Conservation (phyloP, 1,140 invertebrate species). For the Ostrea edulis region DNA sequence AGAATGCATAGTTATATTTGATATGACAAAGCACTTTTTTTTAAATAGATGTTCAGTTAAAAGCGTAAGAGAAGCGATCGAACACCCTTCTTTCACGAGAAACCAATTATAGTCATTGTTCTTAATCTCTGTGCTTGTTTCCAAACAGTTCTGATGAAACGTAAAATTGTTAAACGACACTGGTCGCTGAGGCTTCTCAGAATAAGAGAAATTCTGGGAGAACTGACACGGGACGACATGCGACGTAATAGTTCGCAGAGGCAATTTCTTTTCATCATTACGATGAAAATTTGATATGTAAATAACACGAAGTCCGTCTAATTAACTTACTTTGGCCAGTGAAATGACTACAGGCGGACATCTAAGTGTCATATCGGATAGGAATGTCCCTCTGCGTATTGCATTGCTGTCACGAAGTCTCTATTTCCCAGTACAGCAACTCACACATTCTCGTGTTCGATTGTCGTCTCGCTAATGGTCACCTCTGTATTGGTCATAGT, state of each 20-base stretch:
- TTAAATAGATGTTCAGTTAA: too few relatives aligned
- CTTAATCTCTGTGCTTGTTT: background rate
- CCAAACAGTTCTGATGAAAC: background rate
- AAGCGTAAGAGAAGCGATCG: too few relatives aligned
- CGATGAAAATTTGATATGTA: constrained; percentile 33
- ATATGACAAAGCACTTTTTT: too few relatives aligned
- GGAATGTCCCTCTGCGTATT: constrained; percentile 12
- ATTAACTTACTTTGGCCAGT: constrained; percentile 35
- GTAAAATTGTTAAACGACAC: background rate
- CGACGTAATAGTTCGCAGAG: constrained; percentile 22
- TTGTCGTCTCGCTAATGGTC: constrained; percentile 6
- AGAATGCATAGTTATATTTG: too few relatives aligned
- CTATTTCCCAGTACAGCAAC: background rate
- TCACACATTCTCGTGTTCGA: background rate
- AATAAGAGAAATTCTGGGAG: background rate
- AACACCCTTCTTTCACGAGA: too few relatives aligned
- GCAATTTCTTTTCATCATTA: constrained; percentile 28
- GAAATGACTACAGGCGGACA: constrained; percentile 9
- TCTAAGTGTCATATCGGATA: constrained; percentile 18
- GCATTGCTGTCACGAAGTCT: background rate
- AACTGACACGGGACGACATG: background rate
- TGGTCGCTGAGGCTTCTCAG: background rate
- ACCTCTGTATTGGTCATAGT: background rate
- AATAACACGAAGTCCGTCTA: constrained; percentile 29
- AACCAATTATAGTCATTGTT: background rate